Conservation (phyloP, 2,888 invertebrate species). For the Caenorhabditis sp. region DNA sequence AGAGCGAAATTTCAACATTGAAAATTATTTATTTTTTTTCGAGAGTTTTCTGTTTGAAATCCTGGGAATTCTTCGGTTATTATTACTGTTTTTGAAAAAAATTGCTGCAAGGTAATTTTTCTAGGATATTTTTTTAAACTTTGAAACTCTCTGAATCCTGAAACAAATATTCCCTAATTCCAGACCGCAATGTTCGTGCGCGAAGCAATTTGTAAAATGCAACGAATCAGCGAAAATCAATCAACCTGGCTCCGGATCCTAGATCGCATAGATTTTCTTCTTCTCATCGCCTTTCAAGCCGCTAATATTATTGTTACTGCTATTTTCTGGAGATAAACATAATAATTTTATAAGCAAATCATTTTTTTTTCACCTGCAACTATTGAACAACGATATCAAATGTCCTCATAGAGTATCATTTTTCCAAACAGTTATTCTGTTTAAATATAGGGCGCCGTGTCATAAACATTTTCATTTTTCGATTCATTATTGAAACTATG, state of each 20-base stretch:
- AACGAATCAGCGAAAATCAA: conserved; percentile 19
- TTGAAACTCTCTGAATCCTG: too few species aligned
- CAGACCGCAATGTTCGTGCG: conserved; percentile 32
- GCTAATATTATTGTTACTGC: conserved; percentile 30
- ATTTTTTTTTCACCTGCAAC: too few species aligned
- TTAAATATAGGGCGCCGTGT: not conserved
- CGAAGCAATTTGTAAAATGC: conserved; percentile 18
- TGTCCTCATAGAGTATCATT: not conserved
- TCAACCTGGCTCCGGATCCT: conserved; percentile 35
- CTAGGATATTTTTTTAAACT: too few species aligned
- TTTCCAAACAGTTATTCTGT: too few species aligned
- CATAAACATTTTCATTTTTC: not conserved
- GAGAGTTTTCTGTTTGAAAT: too few species aligned
- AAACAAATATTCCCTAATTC: too few species aligned
- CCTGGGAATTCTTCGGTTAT: too few species aligned
- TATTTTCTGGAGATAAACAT: conserved; percentile 24
- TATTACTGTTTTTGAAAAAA: too few species aligned
- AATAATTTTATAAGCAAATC: too few species aligned
- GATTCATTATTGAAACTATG: not conserved
- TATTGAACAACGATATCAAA: not conserved
- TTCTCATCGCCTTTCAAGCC: conserved; percentile 30
- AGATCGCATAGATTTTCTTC: conserved; percentile 29
- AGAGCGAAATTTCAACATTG: too few species aligned
- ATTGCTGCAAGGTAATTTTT: too few species aligned
- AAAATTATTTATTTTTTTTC: conserved; percentile 7